Conservation (phyloP, 2,797 vertebrate species). For the Danio kyathit region DNA sequence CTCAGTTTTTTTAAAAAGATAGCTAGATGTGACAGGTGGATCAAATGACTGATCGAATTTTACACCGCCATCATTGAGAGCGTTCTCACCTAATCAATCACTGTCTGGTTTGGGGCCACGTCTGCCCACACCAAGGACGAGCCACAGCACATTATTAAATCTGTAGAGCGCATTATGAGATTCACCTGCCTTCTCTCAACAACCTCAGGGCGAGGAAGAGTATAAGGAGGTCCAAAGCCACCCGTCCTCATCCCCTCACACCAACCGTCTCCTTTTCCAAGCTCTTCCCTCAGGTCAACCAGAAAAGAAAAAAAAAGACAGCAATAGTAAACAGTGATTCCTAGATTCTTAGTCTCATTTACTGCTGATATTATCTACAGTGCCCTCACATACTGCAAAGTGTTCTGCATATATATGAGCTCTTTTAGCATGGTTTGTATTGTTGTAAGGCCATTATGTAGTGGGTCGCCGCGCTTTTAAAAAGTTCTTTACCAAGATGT, state of each 20-base stretch:
- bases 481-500: too few species aligned
- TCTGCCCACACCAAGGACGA: slow-evolving; percentile 51
- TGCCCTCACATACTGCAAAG: neutral
- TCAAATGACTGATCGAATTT: slow-evolving; percentile 52
- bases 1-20: slow-evolving; percentile 33
- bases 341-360: neutral
- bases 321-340: neutral
- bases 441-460: neutral
- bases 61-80: slow-evolving; percentile 47
- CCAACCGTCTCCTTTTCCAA: slow-evolving; percentile 20
- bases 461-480: neutral
- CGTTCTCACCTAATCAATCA: slow-evolving; percentile 50
- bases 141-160: slow-evolving; percentile 39
- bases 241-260: neutral
- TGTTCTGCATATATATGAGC: neutral
- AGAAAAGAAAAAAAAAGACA: slow-evolving; percentile 25
- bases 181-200: slow-evolving; percentile 32
- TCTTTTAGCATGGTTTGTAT: neutral
- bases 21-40: slow-evolving; percentile 34
- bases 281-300: slow-evolving; percentile 30
- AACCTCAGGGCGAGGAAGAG: slow-evolving; percentile 44
- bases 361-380: slow-evolving; percentile 11
- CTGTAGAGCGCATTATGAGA: slow-evolving; percentile 39
- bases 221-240: slow-evolving; percentile 25
- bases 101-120: slow-evolving; percentile 49